Conservation (phyloP, 2,888 invertebrate species). For the Graphium colonna region DNA sequence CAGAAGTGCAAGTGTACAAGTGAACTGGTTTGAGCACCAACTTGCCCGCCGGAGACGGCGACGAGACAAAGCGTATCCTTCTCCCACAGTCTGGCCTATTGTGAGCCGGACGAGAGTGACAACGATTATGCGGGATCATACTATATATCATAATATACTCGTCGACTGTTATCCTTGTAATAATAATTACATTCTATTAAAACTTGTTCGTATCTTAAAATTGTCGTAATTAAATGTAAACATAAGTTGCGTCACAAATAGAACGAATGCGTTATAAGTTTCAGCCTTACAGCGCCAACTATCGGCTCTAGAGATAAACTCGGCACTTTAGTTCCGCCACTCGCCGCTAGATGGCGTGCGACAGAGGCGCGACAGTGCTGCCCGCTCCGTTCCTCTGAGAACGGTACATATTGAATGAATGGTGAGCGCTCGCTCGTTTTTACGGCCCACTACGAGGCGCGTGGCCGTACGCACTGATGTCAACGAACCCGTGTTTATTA, state of each 20-base stretch:
- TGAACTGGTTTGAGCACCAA: conserved; percentile 56
- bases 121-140: conserved; percentile 12
- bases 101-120: conserved; percentile 37
- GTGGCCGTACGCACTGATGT: conserved; percentile 58
- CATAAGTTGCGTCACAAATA: not conserved
- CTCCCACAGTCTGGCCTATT: conserved; percentile 52
- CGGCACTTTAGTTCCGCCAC: conserved; percentile 52
- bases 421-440: conserved; percentile 52
- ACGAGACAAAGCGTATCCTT: conserved; percentile 59
- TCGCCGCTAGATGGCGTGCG: conserved; percentile 60
- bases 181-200: not conserved
- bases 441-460: conserved; percentile 53
- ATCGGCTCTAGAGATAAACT: conserved; percentile 40
- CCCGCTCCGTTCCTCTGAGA: conserved; percentile 38
- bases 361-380: conserved; percentile 43
- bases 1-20: conserved; percentile 60
- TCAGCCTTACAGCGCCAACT: conserved; percentile 46
- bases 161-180: too few relatives aligned
- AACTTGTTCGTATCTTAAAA: not conserved
- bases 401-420: conserved; percentile 58
- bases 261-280: not conserved
- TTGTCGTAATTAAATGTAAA: not conserved
- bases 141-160: not conserved
- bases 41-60: conserved; percentile 29
- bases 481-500: conserved; percentile 62